Evolutionary conservation across 1,140 invertebrate species (phyloP).

Genomic region (Belonocnema kinseyi): DNA sequence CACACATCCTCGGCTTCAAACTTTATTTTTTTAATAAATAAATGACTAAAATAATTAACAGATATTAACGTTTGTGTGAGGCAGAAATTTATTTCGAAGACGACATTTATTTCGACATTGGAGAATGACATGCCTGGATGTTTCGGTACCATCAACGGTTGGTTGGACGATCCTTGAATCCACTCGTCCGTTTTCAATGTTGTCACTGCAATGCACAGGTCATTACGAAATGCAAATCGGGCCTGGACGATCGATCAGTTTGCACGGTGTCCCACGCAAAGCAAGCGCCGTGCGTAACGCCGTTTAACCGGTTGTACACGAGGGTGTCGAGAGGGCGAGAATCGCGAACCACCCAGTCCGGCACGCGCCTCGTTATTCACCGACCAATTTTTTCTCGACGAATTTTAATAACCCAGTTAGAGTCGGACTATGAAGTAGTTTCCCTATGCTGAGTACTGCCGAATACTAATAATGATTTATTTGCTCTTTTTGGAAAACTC

Average conservation of each 20-base stretch:
- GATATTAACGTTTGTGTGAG: background rate
- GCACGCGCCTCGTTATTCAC: constrained; percentile 64
- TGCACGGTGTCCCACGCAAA: constrained; percentile 50
- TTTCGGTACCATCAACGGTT: constrained; percentile 13
- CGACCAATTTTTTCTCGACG: constrained; percentile 56
- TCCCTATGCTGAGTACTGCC: too few relatives aligned
- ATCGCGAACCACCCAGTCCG: constrained; percentile 56
- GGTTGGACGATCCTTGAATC: constrained; percentile 29
- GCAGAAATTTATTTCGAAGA: background rate
- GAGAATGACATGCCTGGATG: background rate
- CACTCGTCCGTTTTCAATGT: constrained; percentile 30
- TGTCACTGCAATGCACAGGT: constrained; percentile 42
- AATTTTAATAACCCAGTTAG: constrained; percentile 56
- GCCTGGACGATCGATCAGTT: constrained; percentile 54
- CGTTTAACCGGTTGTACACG: constrained; percentile 60
- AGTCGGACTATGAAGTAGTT: background rate
- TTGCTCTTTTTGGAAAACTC: too few relatives aligned
- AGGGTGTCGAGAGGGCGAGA: constrained; percentile 55
- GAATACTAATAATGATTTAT: too few relatives aligned
- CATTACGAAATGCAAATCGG: constrained; percentile 67
- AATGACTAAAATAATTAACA: constrained; percentile 3
- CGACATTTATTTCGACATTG: constrained; percentile 2
- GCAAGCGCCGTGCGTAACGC: constrained; percentile 53
- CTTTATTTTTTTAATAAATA: too few relatives aligned
- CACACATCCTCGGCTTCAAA: too few relatives aligned